Base-by-base conservation (phyloP, 2,888 invertebrate species). In the Eupithecia tripunctaria region DNA sequence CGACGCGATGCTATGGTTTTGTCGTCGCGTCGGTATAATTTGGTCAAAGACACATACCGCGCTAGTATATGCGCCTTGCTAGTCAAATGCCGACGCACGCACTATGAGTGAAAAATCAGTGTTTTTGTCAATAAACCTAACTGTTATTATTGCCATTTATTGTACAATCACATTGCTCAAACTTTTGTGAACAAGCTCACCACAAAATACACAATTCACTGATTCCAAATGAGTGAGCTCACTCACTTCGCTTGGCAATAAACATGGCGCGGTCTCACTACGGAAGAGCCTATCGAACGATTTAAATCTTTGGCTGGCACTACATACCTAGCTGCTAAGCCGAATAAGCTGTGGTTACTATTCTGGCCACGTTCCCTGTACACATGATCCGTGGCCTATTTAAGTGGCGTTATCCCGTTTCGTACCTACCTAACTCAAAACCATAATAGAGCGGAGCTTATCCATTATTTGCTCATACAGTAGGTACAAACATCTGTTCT, bases 381-480 rank as follows among this genome's bases (percentile, higher is more conserved):
- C 82, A 82, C 82, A 72, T 82, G 84, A 85, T 84, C 84, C 84
- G 81, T 80, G 81, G 82, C 82, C 82, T 83, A 82, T 83, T 85
- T 85, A 84, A 85, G 86, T 81, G 82, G 82, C 80, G 79, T 79
- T 81, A 84, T 84, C 82, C 79, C 77, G 84, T 81, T 82, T 76
- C 73, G 80, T 77, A 80, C 81, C 56, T 82, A 82, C 84, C 85
- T 82, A 84, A 85, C 84, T 85, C 86, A 82, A 85, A 86, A 86
- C 85, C 88, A 85, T 88, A 21, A 51, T 51, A 10, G 88, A 86
- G 85, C 84, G 81, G 76, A 80, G 84, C 82, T 86, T 85, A 87
- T 86, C 86, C 86, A 85, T 88, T 87, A 85, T 88, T 86, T 85
- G 82, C 80, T 83, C 80, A 78, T 77, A 80, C 82, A 81, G 79